Evolutionary conservation across 2,888 invertebrate genomes (phyloP).

Genomic region (Blera fallax): DNA sequence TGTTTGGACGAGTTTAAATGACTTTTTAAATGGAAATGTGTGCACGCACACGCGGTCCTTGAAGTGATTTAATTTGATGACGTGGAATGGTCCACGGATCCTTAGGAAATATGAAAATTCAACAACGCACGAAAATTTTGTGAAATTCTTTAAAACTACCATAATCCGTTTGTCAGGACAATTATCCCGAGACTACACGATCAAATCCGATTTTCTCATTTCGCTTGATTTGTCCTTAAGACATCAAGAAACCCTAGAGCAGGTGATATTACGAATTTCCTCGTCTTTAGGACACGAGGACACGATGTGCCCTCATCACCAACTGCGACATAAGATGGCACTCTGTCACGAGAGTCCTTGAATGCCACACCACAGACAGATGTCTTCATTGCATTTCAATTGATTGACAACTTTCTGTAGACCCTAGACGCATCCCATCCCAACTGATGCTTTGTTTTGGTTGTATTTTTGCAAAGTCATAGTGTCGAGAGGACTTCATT

Average conservation of each 20-base stretch:
- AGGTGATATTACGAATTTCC: conserved; percentile 10
- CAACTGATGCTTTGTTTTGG: conserved; percentile 17
- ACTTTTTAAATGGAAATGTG: conserved; percentile 1
- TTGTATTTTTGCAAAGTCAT: conserved; percentile 27
- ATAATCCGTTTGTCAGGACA: conserved; percentile 1
- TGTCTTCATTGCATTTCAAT: conserved; percentile 44
- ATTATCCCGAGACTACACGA: not conserved
- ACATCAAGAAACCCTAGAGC: not conserved
- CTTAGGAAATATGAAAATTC: too few relatives aligned
- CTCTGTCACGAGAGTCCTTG: conserved; percentile 13
- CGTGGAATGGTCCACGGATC: not conserved
- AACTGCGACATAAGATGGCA: not conserved
- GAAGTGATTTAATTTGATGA: not conserved
- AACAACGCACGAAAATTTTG: too few relatives aligned
- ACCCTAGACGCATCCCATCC: conserved; percentile 5
- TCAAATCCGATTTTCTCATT: conserved; percentile 7
- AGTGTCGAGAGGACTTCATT: conserved; percentile 49
- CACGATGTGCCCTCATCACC: not conserved
- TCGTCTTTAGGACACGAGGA: not conserved
- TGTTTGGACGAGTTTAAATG: conserved; percentile 5
- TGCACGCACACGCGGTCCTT: not conserved
- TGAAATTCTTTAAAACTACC: too few relatives aligned
- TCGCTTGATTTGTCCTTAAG: not conserved
- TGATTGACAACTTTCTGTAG: conserved; percentile 26
- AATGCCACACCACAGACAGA: conserved; percentile 22